A percentile compares a stretch with the other conserved stretches of the same genome.
Conservation (phyloP, 2,797 vertebrate species). For the Chiroxiphia lanceolata region DNA sequence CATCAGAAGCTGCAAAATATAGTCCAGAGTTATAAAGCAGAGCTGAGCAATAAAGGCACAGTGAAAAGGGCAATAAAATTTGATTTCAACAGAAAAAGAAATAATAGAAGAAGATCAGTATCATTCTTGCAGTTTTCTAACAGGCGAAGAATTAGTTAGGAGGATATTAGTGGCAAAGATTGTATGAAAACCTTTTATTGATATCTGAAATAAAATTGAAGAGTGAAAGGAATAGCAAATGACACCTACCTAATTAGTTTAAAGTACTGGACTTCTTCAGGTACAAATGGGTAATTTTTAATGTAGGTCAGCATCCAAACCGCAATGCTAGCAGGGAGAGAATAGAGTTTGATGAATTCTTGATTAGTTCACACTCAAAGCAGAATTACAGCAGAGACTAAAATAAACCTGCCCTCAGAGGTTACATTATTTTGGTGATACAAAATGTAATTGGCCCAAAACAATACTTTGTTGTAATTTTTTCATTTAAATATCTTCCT, state of each 20-base stretch:
- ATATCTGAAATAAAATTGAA: background rate
- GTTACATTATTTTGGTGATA: background rate
- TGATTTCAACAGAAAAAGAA: background rate
- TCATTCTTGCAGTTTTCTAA: background rate
- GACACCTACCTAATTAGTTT: background rate
- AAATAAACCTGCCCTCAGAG: background rate
- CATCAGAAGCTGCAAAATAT: background rate
- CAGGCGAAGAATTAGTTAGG: background rate
- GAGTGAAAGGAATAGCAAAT: background rate
- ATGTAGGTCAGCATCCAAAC: background rate
- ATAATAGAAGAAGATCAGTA: background rate
- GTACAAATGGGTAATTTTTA: background rate
- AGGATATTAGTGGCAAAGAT: background rate
- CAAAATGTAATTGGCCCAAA: background rate
- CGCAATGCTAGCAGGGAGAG: background rate
- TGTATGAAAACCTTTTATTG: background rate
- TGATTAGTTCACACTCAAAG: background rate
- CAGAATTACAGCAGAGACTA: background rate
- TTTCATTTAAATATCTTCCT: background rate
- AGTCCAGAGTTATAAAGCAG: background rate
- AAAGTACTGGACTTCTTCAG: background rate
- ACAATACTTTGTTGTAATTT: background rate
- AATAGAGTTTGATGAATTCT: background rate
- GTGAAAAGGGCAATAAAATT: background rate
- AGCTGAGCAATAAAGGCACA: background rate